Evolutionary conservation across 2,797 vertebrate genomes (phyloP).

Genomic region (Manis pentadactyla): DNA sequence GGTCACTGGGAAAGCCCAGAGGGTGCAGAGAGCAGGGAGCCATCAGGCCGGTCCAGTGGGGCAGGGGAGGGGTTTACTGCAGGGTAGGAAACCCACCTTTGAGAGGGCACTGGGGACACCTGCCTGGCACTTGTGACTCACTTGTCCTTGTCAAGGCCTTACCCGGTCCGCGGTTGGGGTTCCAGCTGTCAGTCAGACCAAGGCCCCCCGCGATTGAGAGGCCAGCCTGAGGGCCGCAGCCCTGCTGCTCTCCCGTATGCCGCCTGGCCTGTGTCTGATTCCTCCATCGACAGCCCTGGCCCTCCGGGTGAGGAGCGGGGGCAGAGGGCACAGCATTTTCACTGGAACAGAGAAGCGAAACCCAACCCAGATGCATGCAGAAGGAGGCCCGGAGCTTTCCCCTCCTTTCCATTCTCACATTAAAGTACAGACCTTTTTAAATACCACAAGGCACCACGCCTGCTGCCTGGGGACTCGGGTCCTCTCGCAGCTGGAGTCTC

Average conservation of each 20-base stretch:
- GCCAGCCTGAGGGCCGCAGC: not conserved
- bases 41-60: not conserved
- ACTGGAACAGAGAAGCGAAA: not conserved
- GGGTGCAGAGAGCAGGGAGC: not conserved
- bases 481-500: not conserved
- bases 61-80: not conserved
- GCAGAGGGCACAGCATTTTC: not conserved
- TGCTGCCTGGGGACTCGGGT: not conserved
- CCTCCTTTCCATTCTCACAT: not conserved
- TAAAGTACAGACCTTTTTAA: not conserved
- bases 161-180: not conserved
- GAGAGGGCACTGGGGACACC: not conserved
- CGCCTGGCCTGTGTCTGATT: not conserved
- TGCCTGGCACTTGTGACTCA: not conserved
- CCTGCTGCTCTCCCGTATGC: not conserved
- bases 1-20: not conserved
- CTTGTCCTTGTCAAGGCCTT: not conserved
- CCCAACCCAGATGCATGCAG: not conserved
- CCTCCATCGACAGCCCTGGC: not conserved
- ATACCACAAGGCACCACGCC: not conserved
- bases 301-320: not conserved
- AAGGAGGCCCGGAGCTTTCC: not conserved
- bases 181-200: not conserved
- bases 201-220: not conserved
- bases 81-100: not conserved